Percentiles rank a stretch among this genome's conserved stretches.
Conservation (phyloP, 2,797 vertebrate genomes). For the Pyrocephalus nanus region DNA sequence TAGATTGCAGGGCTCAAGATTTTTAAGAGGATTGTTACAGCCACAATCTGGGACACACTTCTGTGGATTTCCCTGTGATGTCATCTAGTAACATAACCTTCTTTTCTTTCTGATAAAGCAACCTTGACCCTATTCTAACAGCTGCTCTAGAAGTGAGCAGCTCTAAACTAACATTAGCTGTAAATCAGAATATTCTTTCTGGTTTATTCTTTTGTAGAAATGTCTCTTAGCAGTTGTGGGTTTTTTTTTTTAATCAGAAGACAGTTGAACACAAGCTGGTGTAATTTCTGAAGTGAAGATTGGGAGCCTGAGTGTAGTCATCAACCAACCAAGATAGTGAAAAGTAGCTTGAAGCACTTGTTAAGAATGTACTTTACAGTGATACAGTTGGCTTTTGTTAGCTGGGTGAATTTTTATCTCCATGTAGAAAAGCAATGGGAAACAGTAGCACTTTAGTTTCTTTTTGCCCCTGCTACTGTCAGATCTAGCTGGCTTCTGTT, state of each 20-base stretch:
- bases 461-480: background rate
- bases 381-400: background rate
- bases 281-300: background rate
- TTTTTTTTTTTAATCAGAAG: background rate
- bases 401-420: background rate
- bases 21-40: constrained; percentile 27
- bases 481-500: background rate
- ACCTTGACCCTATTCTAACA: constrained; percentile 9
- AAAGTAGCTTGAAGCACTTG: background rate
- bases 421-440: background rate
- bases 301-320: background rate
- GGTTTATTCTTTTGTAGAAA: background rate
- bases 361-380: background rate
- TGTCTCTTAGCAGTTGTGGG: background rate
- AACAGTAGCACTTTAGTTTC: background rate
- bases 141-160: background rate
- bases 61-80: constrained; percentile 23
- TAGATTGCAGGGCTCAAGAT: background rate
- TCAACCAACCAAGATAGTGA: background rate
- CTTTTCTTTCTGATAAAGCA: constrained; percentile 20
- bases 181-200: background rate
- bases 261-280: background rate
- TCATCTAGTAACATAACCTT: constrained; percentile 23
- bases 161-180: background rate
- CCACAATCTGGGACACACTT: background rate